Percentiles rank a stretch among this genome's conserved stretches.
Conservation (phyloP, 2,113 vertebrate species). For the Herpailurus yagouaroundi region DNA sequence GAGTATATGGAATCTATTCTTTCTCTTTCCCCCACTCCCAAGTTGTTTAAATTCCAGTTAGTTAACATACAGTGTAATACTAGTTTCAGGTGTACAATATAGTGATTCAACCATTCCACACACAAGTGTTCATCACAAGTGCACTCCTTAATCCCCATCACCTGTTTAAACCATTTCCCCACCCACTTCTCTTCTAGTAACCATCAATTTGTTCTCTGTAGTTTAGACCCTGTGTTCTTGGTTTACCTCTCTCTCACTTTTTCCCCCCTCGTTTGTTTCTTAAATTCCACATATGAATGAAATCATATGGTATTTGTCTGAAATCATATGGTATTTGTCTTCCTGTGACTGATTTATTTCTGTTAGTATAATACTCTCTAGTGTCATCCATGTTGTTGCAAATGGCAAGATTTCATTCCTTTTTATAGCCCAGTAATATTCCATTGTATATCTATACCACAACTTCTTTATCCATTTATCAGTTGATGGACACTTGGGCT, state of each 20-base stretch:
- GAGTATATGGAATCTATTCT: neutral
- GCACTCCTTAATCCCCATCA: neutral
- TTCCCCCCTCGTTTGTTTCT: neutral
- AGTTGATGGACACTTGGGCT: neutral
- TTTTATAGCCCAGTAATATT: neutral
- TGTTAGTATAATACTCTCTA: neutral
- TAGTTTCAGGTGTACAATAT: neutral
- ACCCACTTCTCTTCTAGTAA: neutral
- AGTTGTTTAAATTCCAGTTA: neutral
- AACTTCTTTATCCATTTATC: neutral
- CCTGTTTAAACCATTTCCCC: neutral
- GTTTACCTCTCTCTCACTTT: neutral
- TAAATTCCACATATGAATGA: neutral
- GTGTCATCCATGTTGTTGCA: neutral
- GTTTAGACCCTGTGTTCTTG: neutral
- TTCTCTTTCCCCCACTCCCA: neutral
- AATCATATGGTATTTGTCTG: neutral
- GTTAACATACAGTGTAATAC: neutral
- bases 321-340: neutral
- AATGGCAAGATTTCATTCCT: neutral
- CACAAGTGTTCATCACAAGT: neutral
- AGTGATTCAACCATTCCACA: neutral
- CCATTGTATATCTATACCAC: neutral
- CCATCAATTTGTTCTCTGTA: neutral
- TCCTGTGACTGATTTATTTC: no score